Conservation (phyloP, 2,797 vertebrate species). For the Macrochelys suwanniensis region DNA sequence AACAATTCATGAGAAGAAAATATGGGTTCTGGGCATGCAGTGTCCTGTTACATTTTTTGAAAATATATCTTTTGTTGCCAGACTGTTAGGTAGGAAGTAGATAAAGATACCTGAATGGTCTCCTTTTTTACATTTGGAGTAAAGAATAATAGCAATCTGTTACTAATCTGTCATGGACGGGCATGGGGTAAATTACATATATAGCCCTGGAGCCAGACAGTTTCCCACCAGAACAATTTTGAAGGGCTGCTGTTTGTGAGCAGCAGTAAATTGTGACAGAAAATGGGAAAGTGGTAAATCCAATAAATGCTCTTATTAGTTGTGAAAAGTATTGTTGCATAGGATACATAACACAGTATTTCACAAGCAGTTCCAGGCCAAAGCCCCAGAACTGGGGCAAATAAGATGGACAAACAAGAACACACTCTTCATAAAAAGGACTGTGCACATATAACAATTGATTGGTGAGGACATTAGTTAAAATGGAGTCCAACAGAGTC, state of each 20-base stretch:
- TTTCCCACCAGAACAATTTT: not conserved
- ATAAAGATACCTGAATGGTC: not conserved
- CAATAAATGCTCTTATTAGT: not conserved
- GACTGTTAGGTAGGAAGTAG: not conserved
- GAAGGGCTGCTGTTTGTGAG: not conserved
- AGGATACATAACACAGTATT: not conserved
- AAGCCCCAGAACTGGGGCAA: not conserved
- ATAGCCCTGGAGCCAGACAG: not conserved
- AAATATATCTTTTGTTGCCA: not conserved
- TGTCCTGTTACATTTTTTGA: not conserved
- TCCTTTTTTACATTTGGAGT: not conserved
- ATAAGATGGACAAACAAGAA: not conserved
- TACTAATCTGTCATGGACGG: not conserved
- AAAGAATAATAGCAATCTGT: not conserved
- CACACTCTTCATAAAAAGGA: not conserved
- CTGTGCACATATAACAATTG: not conserved
- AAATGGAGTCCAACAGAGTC: not conserved
- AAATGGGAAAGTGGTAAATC: not conserved
- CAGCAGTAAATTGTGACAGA: not conserved
- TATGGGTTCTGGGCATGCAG: not conserved
- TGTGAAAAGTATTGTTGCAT: not conserved
- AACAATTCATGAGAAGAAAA: not conserved
- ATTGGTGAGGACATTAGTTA: not conserved
- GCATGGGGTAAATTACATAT: not conserved
- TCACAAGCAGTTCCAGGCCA: not conserved